Evolutionary conservation across 2,888 invertebrate genomes (phyloP), one percentile per base, ranked within the genome.

Genomic region (Onthophagus sagittarius): DNA sequence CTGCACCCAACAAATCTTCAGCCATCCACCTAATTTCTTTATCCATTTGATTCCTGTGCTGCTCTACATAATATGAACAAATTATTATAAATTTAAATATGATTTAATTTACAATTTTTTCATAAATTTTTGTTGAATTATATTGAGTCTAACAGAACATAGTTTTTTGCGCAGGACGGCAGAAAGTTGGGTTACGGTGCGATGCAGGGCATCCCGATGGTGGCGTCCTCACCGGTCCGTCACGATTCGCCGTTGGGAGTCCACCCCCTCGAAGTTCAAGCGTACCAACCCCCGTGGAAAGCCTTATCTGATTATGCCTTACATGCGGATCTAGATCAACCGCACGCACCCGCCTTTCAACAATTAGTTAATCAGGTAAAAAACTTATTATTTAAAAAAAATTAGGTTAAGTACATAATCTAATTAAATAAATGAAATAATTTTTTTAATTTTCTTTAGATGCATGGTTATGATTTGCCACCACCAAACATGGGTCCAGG

Each of bases 221-320:
- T 99, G 76, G 99, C 99, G 65, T 95, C 96, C 64, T 96, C 97
- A 79, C 96, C 96, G 39, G 95, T 96, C 75, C 89, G 96, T 69
- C 95, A 96, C 87, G 96, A 95, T 86, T 94, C 95, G 74, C 94
- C 94, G 0, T 88, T 94, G 74, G 93, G 95, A 74, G 91, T 95
- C 84, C 94, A 95, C 82, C 93, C 95, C 62, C 89, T 98, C 74
- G 98, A 98, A 86, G 93, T 94, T 39, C 92, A 92, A 80, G 95
- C 97, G 78, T 99, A 97, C 89, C 97, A 98, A 86, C 97, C 97
- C 72, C 97, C 96, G 63, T 98, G 98, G 98, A 97, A 98, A 88
- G 96, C 97, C 76, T 91, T 98, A 72, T 94, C 94, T 72, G 98
- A 98, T 86, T 98, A 97, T 87, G 97, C 97, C 77, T 90, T 97